Percentiles rank a stretch among this genome's conserved stretches.
phyloP scores from a whole-genome alignment of 1,140 invertebrate genomes.

The Oppia nitens region DNA sequence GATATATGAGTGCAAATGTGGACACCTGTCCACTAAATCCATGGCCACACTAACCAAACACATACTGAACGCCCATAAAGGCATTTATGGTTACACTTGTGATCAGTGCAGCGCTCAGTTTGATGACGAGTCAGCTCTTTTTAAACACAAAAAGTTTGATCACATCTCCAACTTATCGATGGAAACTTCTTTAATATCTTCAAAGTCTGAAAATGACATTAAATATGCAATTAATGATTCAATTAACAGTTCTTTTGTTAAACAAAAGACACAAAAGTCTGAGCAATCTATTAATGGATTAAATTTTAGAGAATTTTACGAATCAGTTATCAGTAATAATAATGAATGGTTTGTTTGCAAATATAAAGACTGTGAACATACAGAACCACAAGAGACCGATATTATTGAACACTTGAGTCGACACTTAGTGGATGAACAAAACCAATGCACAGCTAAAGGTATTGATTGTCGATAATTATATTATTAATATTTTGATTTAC shows the following conservation, averaged over 20 bases:
- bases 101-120: neutral
- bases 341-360: neutral
- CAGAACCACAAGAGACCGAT: neutral
- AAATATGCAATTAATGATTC: too few species aligned
- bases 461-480: too few species aligned
- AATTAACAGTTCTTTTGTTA: too few species aligned
- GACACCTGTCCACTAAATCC: conserved; percentile 1
- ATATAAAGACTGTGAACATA: neutral
- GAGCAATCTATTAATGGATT: too few species aligned
- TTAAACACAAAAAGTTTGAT: conserved; percentile 3
- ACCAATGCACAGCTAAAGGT: too few species aligned
- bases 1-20: neutral
- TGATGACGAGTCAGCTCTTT: conserved; percentile 3
- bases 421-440: neutral
- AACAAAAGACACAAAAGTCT: too few species aligned
- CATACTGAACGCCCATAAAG: neutral
- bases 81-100: neutral
- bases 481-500: too few species aligned
- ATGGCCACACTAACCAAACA: conserved; percentile 1
- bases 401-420: neutral
- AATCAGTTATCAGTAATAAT: neutral
- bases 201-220: too few species aligned
- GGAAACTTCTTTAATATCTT: too few species aligned
- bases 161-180: neutral
- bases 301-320: neutral